Evolutionary conservation across 2,113 vertebrate species (phyloP), one percentile per base, ranked within the genome.

Genomic region (Dipodomys merriami): DNA sequence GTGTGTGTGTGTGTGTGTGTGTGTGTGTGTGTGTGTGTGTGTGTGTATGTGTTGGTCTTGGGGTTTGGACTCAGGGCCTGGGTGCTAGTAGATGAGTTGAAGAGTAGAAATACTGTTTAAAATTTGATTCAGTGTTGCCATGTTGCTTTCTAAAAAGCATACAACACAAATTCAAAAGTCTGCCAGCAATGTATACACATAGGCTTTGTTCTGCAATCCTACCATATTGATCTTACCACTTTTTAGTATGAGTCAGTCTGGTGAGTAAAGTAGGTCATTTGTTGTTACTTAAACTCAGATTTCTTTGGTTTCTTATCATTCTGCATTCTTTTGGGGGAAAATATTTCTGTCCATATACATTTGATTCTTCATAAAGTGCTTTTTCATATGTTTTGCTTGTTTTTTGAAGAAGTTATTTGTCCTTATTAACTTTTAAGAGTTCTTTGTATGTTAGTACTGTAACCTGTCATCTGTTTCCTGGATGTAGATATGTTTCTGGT

Each of bases 101-200:
- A 84, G 57, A 29, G 11, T 80, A 22, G 57, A 23, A 7, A 4
- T 78, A 49, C 72, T 44, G n/a, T 30, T 90, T 83, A 80, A 35
- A 62, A 60, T 94, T 84, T 92, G 20, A 80, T 89, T 94, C 44
- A 88, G 44, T 53, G 13, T 90, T 91, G 62, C 67, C 19, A 22
- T 84, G 46, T 33, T 92, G 30, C 39, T 93, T 94, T 91, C 44
- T 91, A 44, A 89, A 84, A 91, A 44, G 53, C 11, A 83, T n/a
- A 9, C 27, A 72, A 12, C 49, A 93, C 8, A 86, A 53, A 69
- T 73, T 65, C 35, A 68, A 3, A 73, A 23, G 29, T 94, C 20
- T 1, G 60, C n/a, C 46, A 74, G 27, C 27, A 79, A 71, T 23
- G 29, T 85, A 33, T 76, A 46, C 6, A 1, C 49, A 49, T 49